Conservation (phyloP, 2,888 invertebrate species). For the Drosophila nr. perissopoda region DNA sequence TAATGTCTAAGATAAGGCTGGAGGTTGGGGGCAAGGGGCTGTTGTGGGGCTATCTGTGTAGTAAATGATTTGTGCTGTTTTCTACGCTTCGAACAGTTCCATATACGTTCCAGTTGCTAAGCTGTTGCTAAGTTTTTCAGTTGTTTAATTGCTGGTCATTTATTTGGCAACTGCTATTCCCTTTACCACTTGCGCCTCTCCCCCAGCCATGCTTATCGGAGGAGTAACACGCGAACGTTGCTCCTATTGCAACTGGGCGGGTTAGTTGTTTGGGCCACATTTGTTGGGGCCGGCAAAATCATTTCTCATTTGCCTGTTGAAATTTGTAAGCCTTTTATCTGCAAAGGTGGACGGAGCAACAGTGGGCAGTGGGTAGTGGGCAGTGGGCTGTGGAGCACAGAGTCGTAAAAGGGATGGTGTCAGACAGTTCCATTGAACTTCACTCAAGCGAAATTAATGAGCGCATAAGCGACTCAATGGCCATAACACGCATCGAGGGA, state of each 20-base stretch:
- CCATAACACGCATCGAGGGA: slow-evolving; percentile 65
- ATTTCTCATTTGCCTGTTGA: slow-evolving; percentile 77
- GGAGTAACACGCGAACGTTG: slow-evolving; percentile 31
- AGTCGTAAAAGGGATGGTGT: slow-evolving; percentile 8
- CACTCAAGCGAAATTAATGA: slow-evolving; percentile 77
- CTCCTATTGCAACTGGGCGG: slow-evolving; percentile 25
- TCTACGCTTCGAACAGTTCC: slow-evolving; percentile 13
- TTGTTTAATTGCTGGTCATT: slow-evolving; percentile 73
- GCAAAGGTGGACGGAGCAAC: not conserved
- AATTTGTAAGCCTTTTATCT: slow-evolving; percentile 64
- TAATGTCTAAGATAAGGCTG: not conserved
- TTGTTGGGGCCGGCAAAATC: slow-evolving; percentile 59
- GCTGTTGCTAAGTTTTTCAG: slow-evolving; percentile 43
- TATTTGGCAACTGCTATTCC: slow-evolving; percentile 53
- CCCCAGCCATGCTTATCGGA: slow-evolving; percentile 30
- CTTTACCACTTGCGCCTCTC: not conserved
- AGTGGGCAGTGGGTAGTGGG: not conserved
- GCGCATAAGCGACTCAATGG: slow-evolving; percentile 69
- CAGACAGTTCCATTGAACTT: slow-evolving; percentile 69
- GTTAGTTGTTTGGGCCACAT: slow-evolving; percentile 36
- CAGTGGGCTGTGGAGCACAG: not conserved
- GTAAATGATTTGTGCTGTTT: not conserved
- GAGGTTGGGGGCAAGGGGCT: not conserved
- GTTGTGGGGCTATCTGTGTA: not conserved
- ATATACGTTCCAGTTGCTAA: slow-evolving; percentile 37